phyloP scores from a whole-genome alignment of 2,113 vertebrate species.

The Thamnophis sirtalis region DNA sequence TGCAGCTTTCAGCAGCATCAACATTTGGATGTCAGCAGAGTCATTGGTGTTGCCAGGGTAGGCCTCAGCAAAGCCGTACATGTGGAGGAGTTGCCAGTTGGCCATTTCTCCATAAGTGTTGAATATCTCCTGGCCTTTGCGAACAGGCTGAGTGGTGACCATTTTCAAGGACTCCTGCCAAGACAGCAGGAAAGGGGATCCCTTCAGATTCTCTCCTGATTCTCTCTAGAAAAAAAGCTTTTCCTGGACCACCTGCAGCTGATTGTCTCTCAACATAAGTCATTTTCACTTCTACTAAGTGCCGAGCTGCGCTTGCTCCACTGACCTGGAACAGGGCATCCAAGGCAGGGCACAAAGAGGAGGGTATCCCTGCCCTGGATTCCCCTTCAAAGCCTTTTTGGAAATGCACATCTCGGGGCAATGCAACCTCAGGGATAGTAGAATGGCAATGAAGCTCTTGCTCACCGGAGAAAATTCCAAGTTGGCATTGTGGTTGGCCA shows the following conservation, averaged over 20 bases:
- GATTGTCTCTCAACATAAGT: background rate
- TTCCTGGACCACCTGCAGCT: background rate
- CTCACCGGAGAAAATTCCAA: slow-evolving; percentile 85
- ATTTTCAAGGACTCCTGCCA: slow-evolving; percentile 82
- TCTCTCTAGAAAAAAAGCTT: background rate
- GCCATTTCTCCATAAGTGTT: slow-evolving; percentile 95
- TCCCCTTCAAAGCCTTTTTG: background rate
- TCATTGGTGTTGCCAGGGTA: slow-evolving; percentile 82
- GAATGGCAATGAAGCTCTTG: background rate
- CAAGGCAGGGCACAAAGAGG: background rate
- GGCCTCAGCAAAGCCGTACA: slow-evolving; percentile 89
- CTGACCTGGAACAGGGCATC: background rate
- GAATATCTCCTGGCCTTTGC: slow-evolving; percentile 85
- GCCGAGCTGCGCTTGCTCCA: background rate
- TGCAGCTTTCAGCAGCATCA: slow-evolving; percentile 73
- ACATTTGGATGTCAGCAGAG: slow-evolving; percentile 82
- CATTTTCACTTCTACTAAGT: background rate
- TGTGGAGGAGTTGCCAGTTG: slow-evolving; percentile 95
- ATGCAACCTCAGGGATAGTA: background rate
- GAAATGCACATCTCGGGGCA: background rate
- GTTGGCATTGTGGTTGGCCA: slow-evolving; percentile 87
- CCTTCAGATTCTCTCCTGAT: background rate
- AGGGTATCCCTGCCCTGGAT: background rate
- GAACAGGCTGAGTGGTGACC: slow-evolving; percentile 75
- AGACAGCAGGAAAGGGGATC: background rate